phyloP scores from a whole-genome alignment of 2,113 vertebrate species.

The Myrmophylax atrothorax region DNA sequence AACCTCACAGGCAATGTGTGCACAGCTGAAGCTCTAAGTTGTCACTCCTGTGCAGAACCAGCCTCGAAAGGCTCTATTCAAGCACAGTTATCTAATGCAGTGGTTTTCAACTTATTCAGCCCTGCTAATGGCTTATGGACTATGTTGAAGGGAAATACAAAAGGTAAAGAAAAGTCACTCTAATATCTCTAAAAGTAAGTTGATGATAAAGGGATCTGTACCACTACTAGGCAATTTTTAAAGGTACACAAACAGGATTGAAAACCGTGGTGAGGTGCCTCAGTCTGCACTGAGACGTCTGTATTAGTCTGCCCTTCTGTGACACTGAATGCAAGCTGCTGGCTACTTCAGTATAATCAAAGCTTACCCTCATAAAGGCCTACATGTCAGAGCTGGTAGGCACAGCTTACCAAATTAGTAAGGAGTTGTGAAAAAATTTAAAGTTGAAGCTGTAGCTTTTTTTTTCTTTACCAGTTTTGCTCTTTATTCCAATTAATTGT shows the following conservation, averaged over 20 bases:
- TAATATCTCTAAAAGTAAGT: background rate
- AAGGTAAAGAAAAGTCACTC: background rate
- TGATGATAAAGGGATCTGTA: background rate
- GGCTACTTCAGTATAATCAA: background rate
- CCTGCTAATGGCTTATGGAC: background rate
- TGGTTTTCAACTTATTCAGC: background rate
- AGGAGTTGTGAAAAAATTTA: background rate
- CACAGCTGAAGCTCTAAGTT: background rate
- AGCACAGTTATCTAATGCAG: background rate
- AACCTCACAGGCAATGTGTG: fast-evolving
- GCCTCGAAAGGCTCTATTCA: background rate
- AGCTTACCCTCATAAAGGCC: background rate
- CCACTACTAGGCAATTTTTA: background rate
- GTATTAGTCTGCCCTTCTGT: background rate
- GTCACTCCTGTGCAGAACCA: background rate
- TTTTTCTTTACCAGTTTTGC: background rate
- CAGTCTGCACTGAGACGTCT: background rate
- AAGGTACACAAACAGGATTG: background rate
- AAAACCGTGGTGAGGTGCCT: background rate
- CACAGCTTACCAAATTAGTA: background rate
- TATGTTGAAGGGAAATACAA: background rate
- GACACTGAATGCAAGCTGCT: background rate
- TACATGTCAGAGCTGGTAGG: background rate
- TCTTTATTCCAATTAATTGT: background rate
- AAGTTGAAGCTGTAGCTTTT: background rate